Conservation (phyloP, 2,888 invertebrate species). For the Coremacera marginata region DNA sequence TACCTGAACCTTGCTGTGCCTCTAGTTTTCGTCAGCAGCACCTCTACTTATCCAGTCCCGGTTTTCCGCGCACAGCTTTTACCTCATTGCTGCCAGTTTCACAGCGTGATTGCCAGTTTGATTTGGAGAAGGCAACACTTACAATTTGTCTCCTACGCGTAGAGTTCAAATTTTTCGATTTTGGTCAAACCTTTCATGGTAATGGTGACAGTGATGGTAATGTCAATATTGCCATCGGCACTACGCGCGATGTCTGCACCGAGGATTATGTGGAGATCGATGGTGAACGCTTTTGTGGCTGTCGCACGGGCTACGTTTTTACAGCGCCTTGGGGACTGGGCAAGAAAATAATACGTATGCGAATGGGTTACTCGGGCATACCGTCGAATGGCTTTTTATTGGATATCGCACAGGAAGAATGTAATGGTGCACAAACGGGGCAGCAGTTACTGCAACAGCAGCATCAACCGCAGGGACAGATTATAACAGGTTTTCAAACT, state of each 20-base stretch:
- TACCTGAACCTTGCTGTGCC: slow-evolving; percentile 67
- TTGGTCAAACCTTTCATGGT: slow-evolving; percentile 62
- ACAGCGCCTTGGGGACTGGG: slow-evolving; percentile 61
- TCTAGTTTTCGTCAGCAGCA: slow-evolving; percentile 67
- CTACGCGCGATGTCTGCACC: slow-evolving; percentile 61
- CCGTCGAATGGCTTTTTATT: slow-evolving; percentile 71
- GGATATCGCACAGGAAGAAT: slow-evolving; percentile 73
- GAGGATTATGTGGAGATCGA: slow-evolving; percentile 73
- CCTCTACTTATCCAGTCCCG: slow-evolving; percentile 73
- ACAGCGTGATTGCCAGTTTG: slow-evolving; percentile 71
- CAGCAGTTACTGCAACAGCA: slow-evolving; percentile 24
- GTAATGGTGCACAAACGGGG: slow-evolving; percentile 54
- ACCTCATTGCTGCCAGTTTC: slow-evolving; percentile 58
- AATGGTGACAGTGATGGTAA: slow-evolving; percentile 31
- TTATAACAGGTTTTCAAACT: background rate
- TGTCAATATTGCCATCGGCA: slow-evolving; percentile 38
- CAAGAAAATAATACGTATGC: slow-evolving; percentile 70
- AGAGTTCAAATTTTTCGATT: slow-evolving; percentile 72
- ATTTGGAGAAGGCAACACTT: slow-evolving; percentile 69
- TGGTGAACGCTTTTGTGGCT: slow-evolving; percentile 73
- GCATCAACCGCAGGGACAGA: background rate
- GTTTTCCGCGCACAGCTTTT: slow-evolving; percentile 71
- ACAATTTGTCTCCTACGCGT: slow-evolving; percentile 72
- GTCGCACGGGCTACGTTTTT: slow-evolving; percentile 67
- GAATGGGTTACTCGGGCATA: slow-evolving; percentile 67